These are phyloP conservation scores for Lasioglossum pauxillum DNA, from an alignment of 2,888 invertebrate genomes.

Conservation along the genomic window DNA sequence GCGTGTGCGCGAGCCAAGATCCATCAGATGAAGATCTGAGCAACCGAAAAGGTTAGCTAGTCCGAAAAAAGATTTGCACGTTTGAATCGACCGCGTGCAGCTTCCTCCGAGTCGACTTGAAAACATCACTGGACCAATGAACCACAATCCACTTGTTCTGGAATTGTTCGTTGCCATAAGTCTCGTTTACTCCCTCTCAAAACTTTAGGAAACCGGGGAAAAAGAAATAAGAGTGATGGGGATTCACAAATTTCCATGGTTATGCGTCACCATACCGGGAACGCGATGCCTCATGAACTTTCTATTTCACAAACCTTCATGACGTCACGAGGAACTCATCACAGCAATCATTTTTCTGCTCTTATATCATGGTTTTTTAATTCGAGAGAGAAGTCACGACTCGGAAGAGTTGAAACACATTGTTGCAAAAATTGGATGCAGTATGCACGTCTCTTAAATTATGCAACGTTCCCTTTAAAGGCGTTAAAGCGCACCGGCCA, in stretches of 20 bases:
- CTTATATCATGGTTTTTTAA: background rate
- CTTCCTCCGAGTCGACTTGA: background rate
- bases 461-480: constrained; percentile 12
- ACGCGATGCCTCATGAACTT: constrained; percentile 6
- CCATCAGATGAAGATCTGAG: background rate
- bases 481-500: background rate
- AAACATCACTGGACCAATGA: background rate
- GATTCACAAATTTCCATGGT: constrained; percentile 1
- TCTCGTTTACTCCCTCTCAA: background rate
- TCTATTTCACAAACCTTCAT: background rate
- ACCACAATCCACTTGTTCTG: background rate
- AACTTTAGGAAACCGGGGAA: background rate
- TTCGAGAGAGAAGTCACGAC: background rate
- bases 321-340: background rate
- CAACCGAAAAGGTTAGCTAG: constrained; percentile 12
- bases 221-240: background rate
- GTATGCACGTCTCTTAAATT: background rate
- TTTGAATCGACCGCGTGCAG: background rate
- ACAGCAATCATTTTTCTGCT: background rate
- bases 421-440: background rate
- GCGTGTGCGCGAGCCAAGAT: constrained; percentile 1
- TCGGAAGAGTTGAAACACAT: background rate
- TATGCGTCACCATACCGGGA: background rate
- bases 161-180: background rate
- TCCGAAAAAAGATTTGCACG: constrained; percentile 12